Evolutionary conservation across 2,888 invertebrate species (phyloP).

Genomic region (Anarsia innoxiella): DNA sequence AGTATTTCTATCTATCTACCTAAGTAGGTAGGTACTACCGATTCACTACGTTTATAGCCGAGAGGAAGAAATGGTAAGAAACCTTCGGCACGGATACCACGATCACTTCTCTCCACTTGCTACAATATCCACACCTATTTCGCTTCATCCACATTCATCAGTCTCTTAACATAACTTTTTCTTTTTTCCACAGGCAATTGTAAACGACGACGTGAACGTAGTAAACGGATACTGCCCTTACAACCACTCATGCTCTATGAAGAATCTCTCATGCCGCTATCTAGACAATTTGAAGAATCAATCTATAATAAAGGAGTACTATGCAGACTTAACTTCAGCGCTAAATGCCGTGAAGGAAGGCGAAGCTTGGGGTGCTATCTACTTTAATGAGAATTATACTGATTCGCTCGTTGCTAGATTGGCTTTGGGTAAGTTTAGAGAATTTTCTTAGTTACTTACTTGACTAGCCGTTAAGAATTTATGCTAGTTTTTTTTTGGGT

Average conservation of each 20-base stretch:
- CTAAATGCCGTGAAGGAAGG: slow-evolving; percentile 83
- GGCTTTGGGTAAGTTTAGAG: slow-evolving; percentile 74
- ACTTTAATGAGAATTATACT: slow-evolving; percentile 93
- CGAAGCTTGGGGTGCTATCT: slow-evolving; percentile 90
- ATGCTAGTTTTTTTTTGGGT: no score
- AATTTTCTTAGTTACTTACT: no score
- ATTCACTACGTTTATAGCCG: no score
- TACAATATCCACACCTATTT: no score
- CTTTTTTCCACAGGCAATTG: slow-evolving; percentile 51
- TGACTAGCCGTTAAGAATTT: no score
- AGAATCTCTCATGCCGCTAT: slow-evolving; percentile 86
- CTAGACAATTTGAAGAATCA: slow-evolving; percentile 82
- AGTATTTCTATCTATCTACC: no score
- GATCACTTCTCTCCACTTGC: no score
- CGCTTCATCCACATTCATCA: no score
- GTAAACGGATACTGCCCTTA: slow-evolving; percentile 68
- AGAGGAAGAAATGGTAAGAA: no score
- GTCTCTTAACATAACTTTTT: no score
- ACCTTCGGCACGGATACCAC: no score
- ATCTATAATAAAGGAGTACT: slow-evolving; percentile 81
- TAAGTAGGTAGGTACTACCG: no score
- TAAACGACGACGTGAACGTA: slow-evolving; percentile 61
- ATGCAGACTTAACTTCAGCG: slow-evolving; percentile 79
- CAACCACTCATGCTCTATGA: slow-evolving; percentile 80
- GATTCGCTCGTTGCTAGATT: slow-evolving; percentile 88